Conservation (phyloP, 2,888 invertebrate species). For the Adelphocoris suturalis region DNA sequence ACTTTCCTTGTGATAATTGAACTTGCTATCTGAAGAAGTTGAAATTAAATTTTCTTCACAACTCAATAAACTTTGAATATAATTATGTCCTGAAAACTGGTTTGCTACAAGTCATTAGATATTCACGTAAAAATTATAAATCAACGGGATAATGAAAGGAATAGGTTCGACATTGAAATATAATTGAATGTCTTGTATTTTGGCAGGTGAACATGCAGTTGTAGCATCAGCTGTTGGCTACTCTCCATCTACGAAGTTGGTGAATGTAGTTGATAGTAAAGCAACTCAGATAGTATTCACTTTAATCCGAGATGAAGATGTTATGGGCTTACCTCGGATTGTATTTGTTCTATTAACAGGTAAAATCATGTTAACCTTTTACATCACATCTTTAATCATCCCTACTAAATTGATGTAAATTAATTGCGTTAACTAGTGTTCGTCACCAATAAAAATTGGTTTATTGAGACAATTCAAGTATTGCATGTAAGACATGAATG, state of each 20-base stretch:
- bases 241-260: conserved; percentile 80
- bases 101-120: too few species aligned
- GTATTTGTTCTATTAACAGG: conserved; percentile 85
- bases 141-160: too few species aligned
- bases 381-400: too few species aligned
- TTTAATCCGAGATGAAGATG: conserved; percentile 83
- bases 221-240: conserved; percentile 83
- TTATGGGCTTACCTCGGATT: conserved; percentile 88
- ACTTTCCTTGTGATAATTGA: not conserved
- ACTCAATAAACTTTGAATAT: conserved; percentile 5
- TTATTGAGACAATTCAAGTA: too few species aligned
- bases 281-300: conserved; percentile 85
- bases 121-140: too few species aligned
- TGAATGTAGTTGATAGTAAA: conserved; percentile 78
- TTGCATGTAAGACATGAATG: too few species aligned
- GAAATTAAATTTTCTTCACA: not conserved
- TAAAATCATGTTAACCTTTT: not conserved
- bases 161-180: too few species aligned
- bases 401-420: too few species aligned
- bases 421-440: too few species aligned
- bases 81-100: not conserved
- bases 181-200: not conserved
- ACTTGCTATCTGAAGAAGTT: too few species aligned
- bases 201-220: conserved; percentile 78
- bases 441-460: too few species aligned